Conservation (phyloP, 2,797 vertebrate species). For the Cryptoblepharus egeriae region DNA sequence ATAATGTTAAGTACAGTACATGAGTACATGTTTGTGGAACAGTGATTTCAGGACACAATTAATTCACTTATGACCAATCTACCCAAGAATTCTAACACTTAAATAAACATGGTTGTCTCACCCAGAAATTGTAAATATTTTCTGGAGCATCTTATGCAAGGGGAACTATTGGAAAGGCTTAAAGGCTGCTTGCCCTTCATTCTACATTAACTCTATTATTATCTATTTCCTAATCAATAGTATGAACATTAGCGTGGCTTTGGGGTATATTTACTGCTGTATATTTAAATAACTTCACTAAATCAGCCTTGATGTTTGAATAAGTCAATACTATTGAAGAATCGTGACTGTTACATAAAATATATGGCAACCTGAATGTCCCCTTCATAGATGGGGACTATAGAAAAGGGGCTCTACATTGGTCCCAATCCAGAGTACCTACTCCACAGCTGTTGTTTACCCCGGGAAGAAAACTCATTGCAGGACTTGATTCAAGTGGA, state of each 20-base stretch:
- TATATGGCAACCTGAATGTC: background rate
- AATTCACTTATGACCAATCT: too few relatives aligned
- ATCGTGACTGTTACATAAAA: background rate
- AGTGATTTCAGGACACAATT: too few relatives aligned
- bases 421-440: background rate
- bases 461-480: too few relatives aligned
- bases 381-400: too few relatives aligned
- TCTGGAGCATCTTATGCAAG: background rate
- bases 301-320: background rate
- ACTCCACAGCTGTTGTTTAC: background rate
- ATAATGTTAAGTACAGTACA: too few relatives aligned
- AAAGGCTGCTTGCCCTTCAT: conserved; percentile 4
- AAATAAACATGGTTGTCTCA: background rate
- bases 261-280: background rate
- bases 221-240: conserved; percentile 12
- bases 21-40: too few relatives aligned
- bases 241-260: conserved; percentile 17
- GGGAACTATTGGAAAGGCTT: background rate
- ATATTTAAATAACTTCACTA: conserved; percentile 25
- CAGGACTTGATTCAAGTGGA: too few relatives aligned
- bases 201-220: conserved; percentile 26
- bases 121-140: background rate
- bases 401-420: too few relatives aligned
- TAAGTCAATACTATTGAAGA: background rate
- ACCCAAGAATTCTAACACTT: too few relatives aligned